Percentiles rank a stretch among this genome's conserved stretches.
These are phyloP conservation scores for Syngnathus scovelli DNA, from an alignment of 2,113 vertebrate genomes.

Conservation along the genomic window DNA sequence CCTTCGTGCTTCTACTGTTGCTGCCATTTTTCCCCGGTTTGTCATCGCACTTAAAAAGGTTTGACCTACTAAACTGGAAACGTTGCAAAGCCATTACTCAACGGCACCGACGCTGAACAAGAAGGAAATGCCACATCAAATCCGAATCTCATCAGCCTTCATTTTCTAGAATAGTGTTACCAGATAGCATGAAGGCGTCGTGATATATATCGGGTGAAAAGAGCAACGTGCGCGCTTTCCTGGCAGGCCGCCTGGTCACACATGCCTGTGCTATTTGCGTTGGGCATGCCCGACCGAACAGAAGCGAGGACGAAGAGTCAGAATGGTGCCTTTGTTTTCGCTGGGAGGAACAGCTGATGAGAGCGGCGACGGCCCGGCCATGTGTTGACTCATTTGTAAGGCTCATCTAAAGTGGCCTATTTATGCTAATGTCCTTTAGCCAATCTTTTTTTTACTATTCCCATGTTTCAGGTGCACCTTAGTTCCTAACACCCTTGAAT, in stretches of 20 bases:
- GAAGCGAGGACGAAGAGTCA: slow-evolving; percentile 20
- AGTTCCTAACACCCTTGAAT: too few species aligned
- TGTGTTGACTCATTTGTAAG: background rate
- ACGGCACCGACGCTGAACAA: background rate
- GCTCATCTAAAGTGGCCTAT: background rate
- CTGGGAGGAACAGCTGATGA: slow-evolving; percentile 27
- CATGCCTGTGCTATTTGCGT: slow-evolving; percentile 31
- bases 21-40: background rate
- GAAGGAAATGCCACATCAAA: background rate
- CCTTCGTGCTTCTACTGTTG: background rate
- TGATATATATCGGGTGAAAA: background rate
- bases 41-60: background rate
- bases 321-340: slow-evolving; percentile 44
- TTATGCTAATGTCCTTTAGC: background rate
- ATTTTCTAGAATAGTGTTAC: background rate
- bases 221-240: slow-evolving; percentile 9
- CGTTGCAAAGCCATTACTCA: background rate
- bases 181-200: background rate
- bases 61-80: background rate
- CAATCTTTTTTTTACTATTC: background rate
- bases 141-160: background rate
- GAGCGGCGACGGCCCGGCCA: slow-evolving; percentile 7
- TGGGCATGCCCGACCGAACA: slow-evolving; percentile 11
- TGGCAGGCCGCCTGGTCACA: slow-evolving; percentile 10
- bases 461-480: too few species aligned